Evolutionary conservation across 2,888 invertebrate genomes (phyloP), one percentile per base, ranked within the genome.

Genomic region (Metalampra italica): DNA sequence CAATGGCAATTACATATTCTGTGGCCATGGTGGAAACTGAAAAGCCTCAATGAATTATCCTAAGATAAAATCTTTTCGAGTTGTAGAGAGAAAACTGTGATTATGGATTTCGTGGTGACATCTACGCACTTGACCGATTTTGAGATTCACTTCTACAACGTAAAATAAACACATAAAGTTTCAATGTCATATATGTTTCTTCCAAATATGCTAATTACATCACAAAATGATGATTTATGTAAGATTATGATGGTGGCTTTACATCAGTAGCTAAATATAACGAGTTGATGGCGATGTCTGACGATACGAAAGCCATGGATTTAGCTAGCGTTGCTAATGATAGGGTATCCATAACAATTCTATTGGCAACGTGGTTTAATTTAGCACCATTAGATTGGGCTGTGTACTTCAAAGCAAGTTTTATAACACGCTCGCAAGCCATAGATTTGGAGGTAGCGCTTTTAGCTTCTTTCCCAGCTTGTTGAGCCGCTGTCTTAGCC

Each of bases 401-500:
- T 9, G 88, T 86, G 52, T 87, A 87, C 56, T 88, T 89, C 12
- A 89, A 56, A 13, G 88, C 89, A 37, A 87, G 60, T 61, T 88
- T 88, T 13, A 82, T 81, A 0, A 88, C 83, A 12, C 83, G 66
- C 57, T 88, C 88, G 51, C 86, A 82, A 1, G 85, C 83, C 29
- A 86, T 59, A 7, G 89, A 82, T 56, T 88, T 88, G 0, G 88
- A 87, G 0, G 81, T 66, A 2, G 89, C 89, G 60, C 77, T 82
- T 57, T 81, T 88, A 11, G 89, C 89, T 62, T 89, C 88, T 62
- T 89, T 89, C 0, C 88, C 88, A 29, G 88, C 89, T 65, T 89
- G 88, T 54, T 89, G 88, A 7, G 89, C 89, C 12, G 89, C 89
- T 7, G 88, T 87, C 53, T 84, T 88, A 0, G 89, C 89, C 47